phyloP scores from a whole-genome alignment of 2,888 invertebrate species.

The Clistopyga incitator region DNA sequence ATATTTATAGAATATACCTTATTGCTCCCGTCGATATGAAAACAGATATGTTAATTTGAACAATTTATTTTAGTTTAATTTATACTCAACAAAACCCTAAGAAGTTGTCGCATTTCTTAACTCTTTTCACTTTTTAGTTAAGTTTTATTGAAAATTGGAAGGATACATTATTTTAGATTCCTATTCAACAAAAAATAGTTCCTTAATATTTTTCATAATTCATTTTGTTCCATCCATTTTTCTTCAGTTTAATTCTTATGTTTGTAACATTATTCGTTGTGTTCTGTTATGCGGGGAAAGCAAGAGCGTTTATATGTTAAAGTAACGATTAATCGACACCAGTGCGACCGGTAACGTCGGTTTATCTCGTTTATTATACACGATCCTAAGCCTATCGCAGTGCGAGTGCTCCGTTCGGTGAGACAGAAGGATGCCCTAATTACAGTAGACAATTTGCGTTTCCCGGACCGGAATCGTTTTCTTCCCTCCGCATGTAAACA shows the following conservation, averaged over 20 bases:
- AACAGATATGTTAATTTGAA: too few relatives aligned
- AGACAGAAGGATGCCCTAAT: conserved; percentile 56
- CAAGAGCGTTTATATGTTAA: conserved; percentile 22
- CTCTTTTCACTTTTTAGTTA: too few relatives aligned
- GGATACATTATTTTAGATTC: background rate
- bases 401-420: conserved; percentile 13
- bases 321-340: conserved; percentile 27
- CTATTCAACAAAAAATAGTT: background rate
- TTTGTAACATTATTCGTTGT: conserved; percentile 43
- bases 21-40: background rate
- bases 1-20: background rate
- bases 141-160: too few relatives aligned
- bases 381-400: conserved; percentile 34
- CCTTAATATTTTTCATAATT: background rate
- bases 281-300: background rate
- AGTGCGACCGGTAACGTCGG: conserved; percentile 4
- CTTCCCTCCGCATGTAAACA: conserved; percentile 73
- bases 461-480: conserved; percentile 48
- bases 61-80: too few relatives aligned
- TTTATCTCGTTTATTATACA: background rate
- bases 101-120: too few relatives aligned
- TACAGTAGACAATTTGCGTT: conserved; percentile 54
- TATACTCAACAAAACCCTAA: too few relatives aligned
- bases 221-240: too few relatives aligned
- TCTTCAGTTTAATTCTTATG: conserved; percentile 8